A percentile compares a stretch with the other conserved stretches of the same genome.
Conservation (phyloP, 1,140 invertebrate genomes). For the Ladona fulva region DNA sequence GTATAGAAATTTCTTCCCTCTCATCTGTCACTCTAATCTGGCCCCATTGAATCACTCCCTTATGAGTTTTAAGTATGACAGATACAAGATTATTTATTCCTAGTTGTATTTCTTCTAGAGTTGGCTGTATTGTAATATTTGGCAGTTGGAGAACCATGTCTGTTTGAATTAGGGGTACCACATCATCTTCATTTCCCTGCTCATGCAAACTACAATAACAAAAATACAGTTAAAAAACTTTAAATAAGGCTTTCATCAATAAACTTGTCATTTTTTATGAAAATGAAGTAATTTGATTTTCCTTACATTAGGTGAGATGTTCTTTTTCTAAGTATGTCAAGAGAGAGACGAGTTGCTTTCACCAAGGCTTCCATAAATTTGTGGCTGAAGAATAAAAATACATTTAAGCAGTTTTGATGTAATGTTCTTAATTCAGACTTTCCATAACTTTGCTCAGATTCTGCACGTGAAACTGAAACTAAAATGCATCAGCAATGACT, state of each 20-base stretch:
- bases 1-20: no score
- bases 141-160: conserved; percentile 54
- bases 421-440: conserved; percentile 27
- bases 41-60: conserved; percentile 60
- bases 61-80: conserved; percentile 52
- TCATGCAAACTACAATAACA: no score
- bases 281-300: not conserved
- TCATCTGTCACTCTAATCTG: conserved; percentile 31
- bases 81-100: conserved; percentile 55
- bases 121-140: conserved; percentile 46
- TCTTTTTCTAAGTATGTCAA: conserved; percentile 53
- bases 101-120: conserved; percentile 62
- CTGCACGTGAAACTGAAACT: no score
- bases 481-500: no score
- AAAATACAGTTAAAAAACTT: no score
- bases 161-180: conserved; percentile 44
- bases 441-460: no score
- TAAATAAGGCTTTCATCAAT: no score
- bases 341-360: conserved; percentile 54
- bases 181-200: not conserved
- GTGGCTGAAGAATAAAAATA: conserved; percentile 62
- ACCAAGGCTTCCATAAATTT: conserved; percentile 58
- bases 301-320: conserved; percentile 45
- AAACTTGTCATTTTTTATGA: no score
- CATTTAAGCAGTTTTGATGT: conserved; percentile 61